phyloP scores from a whole-genome alignment of 2,888 invertebrate species.

The Nezara viridula region DNA sequence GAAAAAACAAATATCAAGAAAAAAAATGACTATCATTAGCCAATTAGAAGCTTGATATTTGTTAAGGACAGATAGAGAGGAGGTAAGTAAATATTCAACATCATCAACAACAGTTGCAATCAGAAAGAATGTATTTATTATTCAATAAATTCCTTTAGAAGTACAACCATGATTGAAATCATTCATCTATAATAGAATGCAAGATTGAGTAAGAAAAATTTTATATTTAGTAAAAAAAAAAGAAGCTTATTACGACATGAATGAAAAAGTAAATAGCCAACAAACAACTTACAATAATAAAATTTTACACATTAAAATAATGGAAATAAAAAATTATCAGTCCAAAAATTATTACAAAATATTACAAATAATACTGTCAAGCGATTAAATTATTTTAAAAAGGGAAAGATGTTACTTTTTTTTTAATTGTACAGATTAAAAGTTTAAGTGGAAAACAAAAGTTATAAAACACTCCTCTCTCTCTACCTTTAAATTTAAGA shows the following conservation, averaged over 20 bases:
- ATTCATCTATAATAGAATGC: slow-evolving; percentile 25
- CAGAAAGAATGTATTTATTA: slow-evolving; percentile 53
- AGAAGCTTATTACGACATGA: slow-evolving; percentile 33
- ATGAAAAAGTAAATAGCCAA: slow-evolving; percentile 14
- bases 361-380: slow-evolving; percentile 17
- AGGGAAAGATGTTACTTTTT: background rate
- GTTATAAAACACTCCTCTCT: slow-evolving; percentile 54
- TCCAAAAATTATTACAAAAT: slow-evolving; percentile 5
- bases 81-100: slow-evolving; percentile 49
- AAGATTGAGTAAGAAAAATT: slow-evolving; percentile 2
- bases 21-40: background rate
- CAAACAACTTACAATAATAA: slow-evolving; percentile 16
- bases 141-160: slow-evolving; percentile 52
- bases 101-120: slow-evolving; percentile 43
- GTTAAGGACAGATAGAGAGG: slow-evolving; percentile 59
- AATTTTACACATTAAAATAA: slow-evolving; percentile 24
- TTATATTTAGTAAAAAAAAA: slow-evolving; percentile 15
- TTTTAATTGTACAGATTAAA: background rate
- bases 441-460: background rate
- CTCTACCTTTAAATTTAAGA: slow-evolving; percentile 47
- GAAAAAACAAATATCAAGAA: slow-evolving; percentile 51
- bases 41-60: slow-evolving; percentile 33
- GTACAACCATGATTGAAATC: slow-evolving; percentile 37
- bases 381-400: background rate
- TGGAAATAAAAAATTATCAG: background rate